These are phyloP conservation scores for Diloba caeruleocephala DNA, from an alignment of 2,888 invertebrate genomes.

Conservation along the genomic window DNA sequence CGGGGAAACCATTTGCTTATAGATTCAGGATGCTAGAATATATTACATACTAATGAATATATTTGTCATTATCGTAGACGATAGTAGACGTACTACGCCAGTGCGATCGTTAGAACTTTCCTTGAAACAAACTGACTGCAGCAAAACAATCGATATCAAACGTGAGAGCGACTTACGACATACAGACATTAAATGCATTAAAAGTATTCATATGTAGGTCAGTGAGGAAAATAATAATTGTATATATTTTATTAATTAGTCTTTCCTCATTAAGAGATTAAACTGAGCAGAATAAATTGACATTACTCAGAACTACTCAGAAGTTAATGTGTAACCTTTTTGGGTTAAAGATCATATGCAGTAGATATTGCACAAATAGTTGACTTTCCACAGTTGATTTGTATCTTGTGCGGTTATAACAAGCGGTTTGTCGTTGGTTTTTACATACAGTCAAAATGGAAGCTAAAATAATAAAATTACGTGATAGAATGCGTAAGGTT, in stretches of 20 bases:
- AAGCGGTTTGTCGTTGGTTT: background rate
- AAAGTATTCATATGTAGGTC: too few relatives aligned
- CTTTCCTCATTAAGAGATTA: conserved; percentile 24
- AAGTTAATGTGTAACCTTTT: conserved; percentile 7
- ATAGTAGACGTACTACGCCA: too few relatives aligned
- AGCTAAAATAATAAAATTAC: conserved; percentile 24
- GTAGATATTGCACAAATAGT: background rate
- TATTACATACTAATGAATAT: conserved; percentile 20
- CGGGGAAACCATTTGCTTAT: conserved; percentile 38
- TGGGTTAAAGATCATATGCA: background rate
- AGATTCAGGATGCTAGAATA: conserved; percentile 34
- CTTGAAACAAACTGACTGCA: too few relatives aligned
- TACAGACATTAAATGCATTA: too few relatives aligned
- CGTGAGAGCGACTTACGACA: too few relatives aligned
- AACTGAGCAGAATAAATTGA: conserved; percentile 4
- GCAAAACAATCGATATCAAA: too few relatives aligned
- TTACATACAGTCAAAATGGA: conserved; percentile 24
- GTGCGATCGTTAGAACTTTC: too few relatives aligned
- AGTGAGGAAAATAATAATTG: too few relatives aligned
- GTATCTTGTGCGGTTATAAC: background rate
- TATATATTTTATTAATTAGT: conserved; percentile 1
- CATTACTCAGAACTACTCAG: background rate
- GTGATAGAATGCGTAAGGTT: conserved; percentile 37
- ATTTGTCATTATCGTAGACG: too few relatives aligned
- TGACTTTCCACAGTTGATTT: conserved; percentile 11